Percentiles rank a stretch among this genome's conserved stretches.
Conservation (phyloP, 2,888 invertebrate genomes). For the Watsonalla cultraria region DNA sequence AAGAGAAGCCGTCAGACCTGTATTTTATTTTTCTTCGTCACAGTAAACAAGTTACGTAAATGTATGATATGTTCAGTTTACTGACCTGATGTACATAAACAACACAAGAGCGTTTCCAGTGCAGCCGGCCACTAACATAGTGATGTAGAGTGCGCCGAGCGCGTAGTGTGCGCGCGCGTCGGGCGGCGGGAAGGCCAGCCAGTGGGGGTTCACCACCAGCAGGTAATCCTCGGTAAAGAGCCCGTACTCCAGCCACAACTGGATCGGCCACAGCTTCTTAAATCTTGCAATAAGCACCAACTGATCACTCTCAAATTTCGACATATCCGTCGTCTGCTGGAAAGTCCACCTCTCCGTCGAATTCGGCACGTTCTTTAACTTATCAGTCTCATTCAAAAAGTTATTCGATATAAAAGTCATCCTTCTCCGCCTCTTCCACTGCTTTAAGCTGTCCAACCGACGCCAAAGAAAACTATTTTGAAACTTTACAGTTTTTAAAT, state of each 20-base stretch:
- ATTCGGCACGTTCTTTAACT: slow-evolving; percentile 13
- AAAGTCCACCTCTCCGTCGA: slow-evolving; percentile 3
- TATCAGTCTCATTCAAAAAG: slow-evolving; percentile 19
- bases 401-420: slow-evolving; percentile 17
- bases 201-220: slow-evolving; percentile 81
- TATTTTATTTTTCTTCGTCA: too few relatives aligned
- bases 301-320: slow-evolving; percentile 11
- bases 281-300: slow-evolving; percentile 42
- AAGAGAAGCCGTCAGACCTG: too few relatives aligned
- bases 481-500: slow-evolving; percentile 40
- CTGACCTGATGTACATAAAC: slow-evolving; percentile 84
- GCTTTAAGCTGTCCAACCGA: slow-evolving; percentile 49
- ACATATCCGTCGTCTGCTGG: slow-evolving; percentile 7
- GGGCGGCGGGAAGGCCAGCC: slow-evolving; percentile 84
- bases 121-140: slow-evolving; percentile 81
- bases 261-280: slow-evolving; percentile 58
- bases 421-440: slow-evolving; percentile 65
- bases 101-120: slow-evolving; percentile 85
- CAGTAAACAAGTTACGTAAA: too few relatives aligned
- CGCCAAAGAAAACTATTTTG: slow-evolving; percentile 46
- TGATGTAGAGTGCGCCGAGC: slow-evolving; percentile 80
- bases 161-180: slow-evolving; percentile 74
- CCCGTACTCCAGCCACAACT: slow-evolving; percentile 73
- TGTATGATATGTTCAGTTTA: too few relatives aligned
- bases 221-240: slow-evolving; percentile 78